Base-by-base conservation (phyloP, 1,140 invertebrate genomes). In the Sycophila sp. region DNA sequence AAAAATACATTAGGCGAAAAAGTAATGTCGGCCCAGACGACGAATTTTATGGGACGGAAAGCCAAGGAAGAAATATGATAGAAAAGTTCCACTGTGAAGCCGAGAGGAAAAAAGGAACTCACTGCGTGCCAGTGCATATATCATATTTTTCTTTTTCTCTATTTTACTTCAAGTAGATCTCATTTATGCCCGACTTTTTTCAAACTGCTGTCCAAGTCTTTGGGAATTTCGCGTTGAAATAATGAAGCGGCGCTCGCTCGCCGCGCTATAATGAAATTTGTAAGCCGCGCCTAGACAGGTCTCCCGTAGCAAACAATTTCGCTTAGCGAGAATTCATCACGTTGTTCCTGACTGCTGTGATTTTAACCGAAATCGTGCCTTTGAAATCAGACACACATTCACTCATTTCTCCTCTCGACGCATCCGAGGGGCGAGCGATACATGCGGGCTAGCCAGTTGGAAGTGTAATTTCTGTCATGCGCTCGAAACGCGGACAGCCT, bases 1-100 rank as follows among this genome's bases (percentile, higher is more conserved):
- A 63, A 63, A 51, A 51, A 63, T 63, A 49, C 45, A 63, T 65
- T 51, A 65, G 62, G 34, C 62, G 32, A 65, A 65, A 55, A 65
- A 65, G 32, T 53, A 65, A 65, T 53, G 47, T 53, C 47, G 26
- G 22, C 4, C 34, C 19, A 65, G 47, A 65, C 62, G 30, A 65
- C 47, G 34, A 65, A 65, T 65, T 65, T 65, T 65, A 65, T 53
- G 49, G 32, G 32, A 65, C 7, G 62, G 62, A 65, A 53, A 65
- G 47, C n/a, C 22, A 19, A 65, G 49, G 15, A 19, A 55, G 38
- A 65, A 40, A 65, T 65, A 65, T 30, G 62, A 53, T 40, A 38
- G 22, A 34, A 13, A 65, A 65, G 62, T 53, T 53, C 49, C 22
- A 53, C 47, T 38, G 34, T 65, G 49, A 51, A 65, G 32, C 24